These are phyloP conservation scores for Styela clava DNA, from an alignment of 23 tunicate species.

Conservation along the genomic window DNA sequence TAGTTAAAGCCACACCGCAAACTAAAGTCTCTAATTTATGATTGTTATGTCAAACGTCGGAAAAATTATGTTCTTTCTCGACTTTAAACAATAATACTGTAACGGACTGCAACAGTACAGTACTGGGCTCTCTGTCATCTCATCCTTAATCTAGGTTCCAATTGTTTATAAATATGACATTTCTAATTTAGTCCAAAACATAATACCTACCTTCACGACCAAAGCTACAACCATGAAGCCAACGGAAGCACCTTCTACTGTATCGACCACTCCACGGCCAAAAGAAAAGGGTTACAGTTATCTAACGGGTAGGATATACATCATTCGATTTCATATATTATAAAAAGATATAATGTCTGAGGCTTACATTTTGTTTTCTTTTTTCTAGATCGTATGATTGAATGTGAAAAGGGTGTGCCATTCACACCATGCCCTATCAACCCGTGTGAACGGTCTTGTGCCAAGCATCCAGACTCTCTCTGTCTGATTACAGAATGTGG, in stretches of 20 bases:
- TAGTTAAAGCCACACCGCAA: no score
- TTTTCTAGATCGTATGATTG: neutral
- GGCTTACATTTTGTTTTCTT: no score
- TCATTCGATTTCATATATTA: neutral
- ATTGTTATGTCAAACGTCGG: no score
- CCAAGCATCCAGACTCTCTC: neutral
- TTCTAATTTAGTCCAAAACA: no score
- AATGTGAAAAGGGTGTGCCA: slow-evolving; percentile 12
- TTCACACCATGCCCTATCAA: slow-evolving; percentile 9
- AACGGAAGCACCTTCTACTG: neutral
- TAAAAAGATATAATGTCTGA: no score
- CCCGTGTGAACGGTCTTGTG: slow-evolving; percentile 19
- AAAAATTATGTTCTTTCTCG: no score
- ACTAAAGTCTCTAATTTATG: no score
- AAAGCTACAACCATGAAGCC: neutral
- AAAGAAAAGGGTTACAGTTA: slow-evolving; percentile 14
- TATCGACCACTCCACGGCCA: neutral
- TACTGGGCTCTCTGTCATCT: no score
- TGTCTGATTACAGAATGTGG: slow-evolving; percentile 12
- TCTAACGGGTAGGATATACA: neutral
- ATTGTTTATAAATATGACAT: no score
- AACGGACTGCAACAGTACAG: no score
- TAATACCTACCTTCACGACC: neutral
- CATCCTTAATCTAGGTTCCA: no score
- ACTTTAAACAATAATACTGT: no score